Conservation (phyloP, 2,797 vertebrate species). For the Myotis planiceps region DNA sequence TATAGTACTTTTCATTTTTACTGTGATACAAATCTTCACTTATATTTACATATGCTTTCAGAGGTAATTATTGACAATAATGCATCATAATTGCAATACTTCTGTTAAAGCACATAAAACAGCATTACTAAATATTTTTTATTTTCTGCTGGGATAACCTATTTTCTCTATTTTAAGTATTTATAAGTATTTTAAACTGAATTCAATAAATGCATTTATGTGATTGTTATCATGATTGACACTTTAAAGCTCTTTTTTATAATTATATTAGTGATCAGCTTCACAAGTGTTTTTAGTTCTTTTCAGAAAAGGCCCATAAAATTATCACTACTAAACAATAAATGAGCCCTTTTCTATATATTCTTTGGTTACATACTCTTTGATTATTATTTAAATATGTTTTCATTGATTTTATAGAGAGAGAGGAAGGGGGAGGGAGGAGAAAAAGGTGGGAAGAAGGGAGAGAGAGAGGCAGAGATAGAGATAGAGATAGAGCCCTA, state of each 20-base stretch:
- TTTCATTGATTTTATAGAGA: too few relatives aligned
- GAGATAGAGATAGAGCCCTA: too few relatives aligned
- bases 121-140: background rate
- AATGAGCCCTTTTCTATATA: background rate
- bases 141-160: background rate
- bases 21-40: background rate
- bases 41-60: background rate
- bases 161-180: background rate
- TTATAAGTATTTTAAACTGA: slow-evolving; percentile 30
- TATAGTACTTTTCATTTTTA: background rate
- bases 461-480: too few relatives aligned
- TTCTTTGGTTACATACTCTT: background rate
- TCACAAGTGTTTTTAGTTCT: background rate
- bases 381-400: background rate
- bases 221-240: background rate
- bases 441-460: too few relatives aligned
- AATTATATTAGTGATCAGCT: background rate
- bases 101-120: background rate
- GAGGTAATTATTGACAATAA: background rate
- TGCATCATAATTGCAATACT: background rate
- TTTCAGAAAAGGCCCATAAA: background rate
- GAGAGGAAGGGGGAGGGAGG: too few relatives aligned
- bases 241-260: background rate
- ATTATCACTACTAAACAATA: background rate
- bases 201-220: slow-evolving; percentile 2